Evolutionary conservation across 1,140 invertebrate species (phyloP), one percentile per base, ranked within the genome.

Genomic region (Drosophila rhopaloa): DNA sequence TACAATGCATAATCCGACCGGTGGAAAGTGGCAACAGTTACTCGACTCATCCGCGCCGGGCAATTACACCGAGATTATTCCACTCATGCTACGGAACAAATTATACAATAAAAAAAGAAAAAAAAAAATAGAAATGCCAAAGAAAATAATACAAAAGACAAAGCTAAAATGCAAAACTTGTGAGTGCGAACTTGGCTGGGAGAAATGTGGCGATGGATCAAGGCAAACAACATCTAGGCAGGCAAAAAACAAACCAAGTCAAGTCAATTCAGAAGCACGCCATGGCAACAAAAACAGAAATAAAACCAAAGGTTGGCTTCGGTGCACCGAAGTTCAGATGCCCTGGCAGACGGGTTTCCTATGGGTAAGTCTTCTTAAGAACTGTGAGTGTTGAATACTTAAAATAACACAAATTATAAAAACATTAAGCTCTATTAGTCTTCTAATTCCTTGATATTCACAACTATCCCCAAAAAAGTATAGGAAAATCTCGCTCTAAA

Each of bases 61-160:
- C 75, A 78, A 79, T 80, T 72, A 74, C 68, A 51, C 71, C 53
- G 43, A 77, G 53, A 79, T 63, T 71, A 77, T 79, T 79, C 60
- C 94, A 94, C 94, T 93, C 73, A 76, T 76, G 62, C 93, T 94
- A 94, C 61, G 93, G 93, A 61, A 79, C 66, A 72, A 72, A 72
- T 71, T 72, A 79, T 79, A 56, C 57, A 32, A 51, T 58, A 51
- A 43, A 16, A 13, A 44, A 27, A 47, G 46, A 70, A 27, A 50
- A 35, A 43, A 37, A 66, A 55, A 16, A 7, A 43, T 14, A 16
- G 35, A 54, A 43, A 54, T 62, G 59, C 50, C 19, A 32, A 35
- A 19, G 19, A 48, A 38, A 57, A 14, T 14, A 43, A 19, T 13
- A 13, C 13, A 16, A 72, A 56, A 48, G 5, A 32, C 24, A 19